Conservation (phyloP, 2,888 invertebrate genomes). For the Brenthis daphne region DNA sequence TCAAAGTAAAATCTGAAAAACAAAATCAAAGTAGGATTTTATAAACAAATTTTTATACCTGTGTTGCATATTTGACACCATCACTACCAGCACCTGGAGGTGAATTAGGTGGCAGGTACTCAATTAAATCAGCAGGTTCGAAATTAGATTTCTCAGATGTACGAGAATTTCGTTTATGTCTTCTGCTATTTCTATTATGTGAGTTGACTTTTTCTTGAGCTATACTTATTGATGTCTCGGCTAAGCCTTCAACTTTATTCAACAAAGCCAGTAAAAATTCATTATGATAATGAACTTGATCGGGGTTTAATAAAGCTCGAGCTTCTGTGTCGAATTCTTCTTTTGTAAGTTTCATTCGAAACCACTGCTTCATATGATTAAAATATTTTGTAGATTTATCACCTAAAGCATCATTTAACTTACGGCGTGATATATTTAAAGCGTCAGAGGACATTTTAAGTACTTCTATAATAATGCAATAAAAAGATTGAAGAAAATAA, state of each 20-base stretch:
- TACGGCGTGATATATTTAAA: constrained; percentile 83
- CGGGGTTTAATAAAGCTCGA: constrained; percentile 86
- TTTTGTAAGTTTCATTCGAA: constrained; percentile 88
- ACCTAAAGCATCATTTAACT: constrained; percentile 84
- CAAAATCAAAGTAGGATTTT: background rate
- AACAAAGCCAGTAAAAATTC: constrained; percentile 90
- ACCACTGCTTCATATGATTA: constrained; percentile 88
- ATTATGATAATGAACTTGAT: constrained; percentile 92
- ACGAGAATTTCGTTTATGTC: constrained; percentile 79
- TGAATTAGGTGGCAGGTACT: constrained; percentile 81
- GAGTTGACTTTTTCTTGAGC: constrained; percentile 70
- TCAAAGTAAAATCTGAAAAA: background rate
- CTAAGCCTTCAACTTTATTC: constrained; percentile 85
- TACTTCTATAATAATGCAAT: background rate
- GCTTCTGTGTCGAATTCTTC: constrained; percentile 92
- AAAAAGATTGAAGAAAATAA: background rate
- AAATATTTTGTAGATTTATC: constrained; percentile 88
- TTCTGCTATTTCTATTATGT: constrained; percentile 70
- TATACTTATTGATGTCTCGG: constrained; percentile 70
- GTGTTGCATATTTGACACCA: constrained; percentile 75
- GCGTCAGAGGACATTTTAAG: constrained; percentile 61
- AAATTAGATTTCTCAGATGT: constrained; percentile 83
- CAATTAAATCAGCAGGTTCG: constrained; percentile 83
- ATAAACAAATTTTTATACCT: constrained; percentile 51
- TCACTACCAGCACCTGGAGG: constrained; percentile 78